Conservation (phyloP, 2,888 invertebrate species). For the Himalopsyche kuldschensis region DNA sequence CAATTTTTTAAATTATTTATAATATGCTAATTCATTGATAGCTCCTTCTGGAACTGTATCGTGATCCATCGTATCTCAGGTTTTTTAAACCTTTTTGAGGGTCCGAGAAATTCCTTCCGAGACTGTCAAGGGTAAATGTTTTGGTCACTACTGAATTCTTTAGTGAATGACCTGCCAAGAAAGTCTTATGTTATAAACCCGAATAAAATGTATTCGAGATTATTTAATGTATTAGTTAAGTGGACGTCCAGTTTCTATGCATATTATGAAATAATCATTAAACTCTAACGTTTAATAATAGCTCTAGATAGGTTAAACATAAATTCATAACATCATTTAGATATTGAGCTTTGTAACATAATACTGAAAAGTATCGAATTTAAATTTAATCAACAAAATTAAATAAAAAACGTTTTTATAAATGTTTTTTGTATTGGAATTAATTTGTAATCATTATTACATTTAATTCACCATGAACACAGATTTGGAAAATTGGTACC, state of each 20-base stretch:
- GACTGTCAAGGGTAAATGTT: not conserved
- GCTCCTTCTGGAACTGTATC: constrained; percentile 2
- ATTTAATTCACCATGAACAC: too few relatives aligned
- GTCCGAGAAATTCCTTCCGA: not conserved
- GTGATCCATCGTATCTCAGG: not conserved
- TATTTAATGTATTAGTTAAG: not conserved
- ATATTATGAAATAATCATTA: not conserved
- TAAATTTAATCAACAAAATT: too few relatives aligned
- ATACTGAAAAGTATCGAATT: too few relatives aligned
- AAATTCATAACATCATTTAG: not conserved
- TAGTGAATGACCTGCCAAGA: not conserved
- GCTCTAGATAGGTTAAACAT: not conserved
- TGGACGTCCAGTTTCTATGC: not conserved
- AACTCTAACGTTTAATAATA: too few relatives aligned
- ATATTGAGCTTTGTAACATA: not conserved
- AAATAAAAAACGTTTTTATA: too few relatives aligned
- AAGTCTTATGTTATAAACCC: not conserved
- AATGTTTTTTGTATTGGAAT: too few relatives aligned
- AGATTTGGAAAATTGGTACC: too few relatives aligned
- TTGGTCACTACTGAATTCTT: not conserved
- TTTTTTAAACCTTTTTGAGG: not conserved
- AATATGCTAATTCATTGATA: constrained; percentile 35
- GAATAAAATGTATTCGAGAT: not conserved
- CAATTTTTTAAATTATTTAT: constrained; percentile 33
- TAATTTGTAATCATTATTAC: too few relatives aligned